Evolutionary conservation across 1,140 invertebrate genomes (phyloP).

Genomic region (Conus ventricosus): DNA sequence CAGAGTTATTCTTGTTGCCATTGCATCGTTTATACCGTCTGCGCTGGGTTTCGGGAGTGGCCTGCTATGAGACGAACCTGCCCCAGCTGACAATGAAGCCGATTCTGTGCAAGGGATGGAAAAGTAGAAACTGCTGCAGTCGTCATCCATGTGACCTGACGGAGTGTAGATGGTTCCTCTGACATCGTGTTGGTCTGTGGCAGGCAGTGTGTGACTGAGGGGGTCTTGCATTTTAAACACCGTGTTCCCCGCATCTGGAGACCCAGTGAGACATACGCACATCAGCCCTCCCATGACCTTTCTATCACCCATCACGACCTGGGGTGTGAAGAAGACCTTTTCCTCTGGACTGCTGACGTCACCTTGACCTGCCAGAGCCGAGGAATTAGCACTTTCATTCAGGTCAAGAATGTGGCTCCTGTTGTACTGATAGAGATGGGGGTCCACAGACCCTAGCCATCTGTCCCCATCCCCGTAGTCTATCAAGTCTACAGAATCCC

Average conservation of each 20-base stretch:
- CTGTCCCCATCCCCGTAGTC: not conserved
- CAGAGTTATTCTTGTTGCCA: constrained; percentile 32
- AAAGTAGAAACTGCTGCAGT: not conserved
- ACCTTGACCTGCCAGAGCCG: not conserved
- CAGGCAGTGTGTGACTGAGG: not conserved
- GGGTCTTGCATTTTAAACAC: not conserved
- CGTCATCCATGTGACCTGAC: not conserved
- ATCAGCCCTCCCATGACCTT: not conserved
- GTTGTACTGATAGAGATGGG: not conserved
- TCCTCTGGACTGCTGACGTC: not conserved
- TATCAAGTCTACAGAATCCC: not conserved
- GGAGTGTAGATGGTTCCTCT: not conserved
- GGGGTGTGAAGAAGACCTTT: constrained; percentile 15
- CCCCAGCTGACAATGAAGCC: not conserved
- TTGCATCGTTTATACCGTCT: not conserved
- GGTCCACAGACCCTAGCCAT: not conserved
- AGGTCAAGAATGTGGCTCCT: not conserved
- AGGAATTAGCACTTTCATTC: constrained; percentile 29
- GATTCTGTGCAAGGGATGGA: not conserved
- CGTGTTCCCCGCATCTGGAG: not conserved
- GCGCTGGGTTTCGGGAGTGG: not conserved
- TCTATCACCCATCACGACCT: not conserved
- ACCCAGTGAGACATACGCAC: not conserved
- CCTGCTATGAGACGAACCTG: not conserved
- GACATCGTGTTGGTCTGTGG: not conserved